phyloP scores from a whole-genome alignment of 64 coral and sea anemone species.

The Exaiptasia diaphana region DNA sequence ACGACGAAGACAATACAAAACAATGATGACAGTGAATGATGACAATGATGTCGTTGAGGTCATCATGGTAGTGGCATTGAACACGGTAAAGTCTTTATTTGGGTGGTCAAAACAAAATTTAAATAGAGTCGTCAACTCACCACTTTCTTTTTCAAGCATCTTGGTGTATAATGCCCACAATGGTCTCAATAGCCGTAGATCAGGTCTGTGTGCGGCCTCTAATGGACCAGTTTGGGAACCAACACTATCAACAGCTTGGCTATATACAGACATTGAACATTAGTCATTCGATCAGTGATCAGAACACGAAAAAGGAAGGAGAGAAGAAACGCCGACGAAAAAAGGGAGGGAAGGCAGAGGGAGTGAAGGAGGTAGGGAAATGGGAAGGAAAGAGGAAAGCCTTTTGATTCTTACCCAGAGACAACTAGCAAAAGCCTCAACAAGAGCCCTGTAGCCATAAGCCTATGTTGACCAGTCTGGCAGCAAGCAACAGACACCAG shows the following conservation, averaged over 20 bases:
- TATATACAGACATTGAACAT: no score
- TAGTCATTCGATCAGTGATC: not conserved
- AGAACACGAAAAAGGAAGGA: not conserved
- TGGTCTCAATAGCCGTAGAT: slow-evolving; percentile 81
- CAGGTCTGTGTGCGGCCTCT: slow-evolving; percentile 71
- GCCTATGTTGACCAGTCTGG: slow-evolving; percentile 95
- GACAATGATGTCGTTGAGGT: not conserved
- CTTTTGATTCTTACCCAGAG: slow-evolving; percentile 62
- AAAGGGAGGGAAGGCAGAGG: not conserved
- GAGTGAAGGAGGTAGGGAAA: not conserved
- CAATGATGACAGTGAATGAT: not conserved
- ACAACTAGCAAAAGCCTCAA: slow-evolving; percentile 82
- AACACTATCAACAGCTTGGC: slow-evolving; percentile 74
- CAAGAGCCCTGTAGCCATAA: slow-evolving; percentile 94
- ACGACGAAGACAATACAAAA: not conserved
- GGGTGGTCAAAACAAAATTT: not conserved
- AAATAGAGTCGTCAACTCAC: not conserved
- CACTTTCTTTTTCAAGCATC: slow-evolving; percentile 95
- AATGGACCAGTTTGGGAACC: slow-evolving; percentile 54
- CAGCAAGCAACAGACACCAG: slow-evolving; percentile 94
- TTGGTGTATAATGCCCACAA: slow-evolving; percentile 94
- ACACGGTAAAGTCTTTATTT: not conserved
- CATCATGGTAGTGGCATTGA: not conserved
- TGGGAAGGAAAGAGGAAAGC: not conserved
- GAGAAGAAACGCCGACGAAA: not conserved